These are phyloP conservation scores for Phrixothrix hirtus DNA, from an alignment of 2,888 invertebrate genomes.

Conservation along the genomic window DNA sequence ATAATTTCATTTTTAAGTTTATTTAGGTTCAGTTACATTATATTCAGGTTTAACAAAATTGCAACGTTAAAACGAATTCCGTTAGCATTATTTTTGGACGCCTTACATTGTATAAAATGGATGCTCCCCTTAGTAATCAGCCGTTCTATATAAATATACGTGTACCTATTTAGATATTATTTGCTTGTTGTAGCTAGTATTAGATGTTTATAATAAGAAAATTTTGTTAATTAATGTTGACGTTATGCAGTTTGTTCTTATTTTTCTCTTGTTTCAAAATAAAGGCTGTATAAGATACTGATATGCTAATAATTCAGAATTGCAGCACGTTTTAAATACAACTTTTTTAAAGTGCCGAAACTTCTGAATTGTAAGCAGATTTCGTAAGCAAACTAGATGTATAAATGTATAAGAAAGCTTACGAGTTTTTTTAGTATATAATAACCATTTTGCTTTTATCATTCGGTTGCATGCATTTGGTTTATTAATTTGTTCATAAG, in stretches of 20 bases:
- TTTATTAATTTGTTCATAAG: background rate
- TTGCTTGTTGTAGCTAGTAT: slow-evolving; percentile 6
- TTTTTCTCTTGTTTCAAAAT: background rate
- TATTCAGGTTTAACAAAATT: too few species aligned
- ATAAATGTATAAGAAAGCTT: background rate
- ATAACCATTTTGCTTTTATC: background rate
- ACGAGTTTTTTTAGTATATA: background rate
- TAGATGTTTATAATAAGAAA: slow-evolving; percentile 13
- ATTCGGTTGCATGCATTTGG: background rate
- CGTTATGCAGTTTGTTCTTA: slow-evolving; percentile 14
- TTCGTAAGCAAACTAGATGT: background rate
- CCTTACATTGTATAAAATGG: too few species aligned
- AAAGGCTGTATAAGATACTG: background rate
- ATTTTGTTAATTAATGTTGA: slow-evolving; percentile 20
- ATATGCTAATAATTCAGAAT: background rate
- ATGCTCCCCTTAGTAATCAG: slow-evolving; percentile 3
- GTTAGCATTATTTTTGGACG: too few species aligned
- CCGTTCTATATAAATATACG: slow-evolving; percentile 5
- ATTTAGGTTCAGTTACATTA: too few species aligned
- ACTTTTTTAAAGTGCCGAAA: background rate
- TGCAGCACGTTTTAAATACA: background rate
- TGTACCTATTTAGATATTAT: background rate
- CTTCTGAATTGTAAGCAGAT: background rate
- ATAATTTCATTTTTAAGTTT: too few species aligned
- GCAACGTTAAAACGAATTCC: too few species aligned